phyloP scores from a whole-genome alignment of 2,888 invertebrate species.

The Dyspetes luteomarginatus region DNA sequence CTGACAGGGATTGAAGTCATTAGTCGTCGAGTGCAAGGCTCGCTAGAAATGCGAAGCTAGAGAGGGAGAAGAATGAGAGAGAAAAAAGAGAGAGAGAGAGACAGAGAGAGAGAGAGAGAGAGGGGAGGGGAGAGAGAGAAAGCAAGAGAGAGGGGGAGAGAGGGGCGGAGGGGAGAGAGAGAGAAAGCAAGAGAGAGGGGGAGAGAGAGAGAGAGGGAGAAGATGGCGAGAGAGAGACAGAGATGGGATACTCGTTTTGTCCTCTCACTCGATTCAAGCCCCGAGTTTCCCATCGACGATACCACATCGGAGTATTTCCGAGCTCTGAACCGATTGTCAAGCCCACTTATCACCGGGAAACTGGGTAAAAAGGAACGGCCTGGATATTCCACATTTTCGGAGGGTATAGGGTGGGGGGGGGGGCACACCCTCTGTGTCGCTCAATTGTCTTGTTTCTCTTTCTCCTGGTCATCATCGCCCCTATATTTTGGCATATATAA shows the following conservation, averaged over 20 bases:
- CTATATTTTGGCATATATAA: no score
- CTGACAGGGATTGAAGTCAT: conserved; percentile 68
- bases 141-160: conserved; percentile 1
- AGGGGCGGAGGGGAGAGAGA: not conserved
- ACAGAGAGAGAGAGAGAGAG: conserved; percentile 26
- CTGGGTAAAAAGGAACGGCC: conserved; percentile 39
- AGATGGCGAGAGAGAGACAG: conserved; percentile 9
- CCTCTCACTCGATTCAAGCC: conserved; percentile 47
- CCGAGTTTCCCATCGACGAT: not conserved
- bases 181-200: conserved; percentile 2
- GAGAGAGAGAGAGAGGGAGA: conserved; percentile 23
- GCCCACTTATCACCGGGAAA: conserved; percentile 57
- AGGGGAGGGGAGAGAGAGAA: conserved; percentile 4
- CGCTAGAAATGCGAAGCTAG: conserved; percentile 17
- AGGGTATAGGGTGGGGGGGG: no score
- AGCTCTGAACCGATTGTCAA: conserved; percentile 57
- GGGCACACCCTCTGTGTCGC: not conserved
- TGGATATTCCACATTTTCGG: conserved; percentile 43
- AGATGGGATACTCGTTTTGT: conserved; percentile 22
- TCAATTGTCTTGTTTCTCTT: not conserved
- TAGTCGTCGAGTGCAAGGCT: conserved; percentile 65
- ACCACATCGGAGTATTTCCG: conserved; percentile 12
- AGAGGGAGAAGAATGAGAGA: conserved; percentile 11
- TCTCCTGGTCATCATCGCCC: not conserved
- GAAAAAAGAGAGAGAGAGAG: conserved; percentile 2